Evolutionary conservation across 1,140 invertebrate species (phyloP), one percentile per base, ranked within the genome.

Genomic region (Trissolcus basalis): DNA sequence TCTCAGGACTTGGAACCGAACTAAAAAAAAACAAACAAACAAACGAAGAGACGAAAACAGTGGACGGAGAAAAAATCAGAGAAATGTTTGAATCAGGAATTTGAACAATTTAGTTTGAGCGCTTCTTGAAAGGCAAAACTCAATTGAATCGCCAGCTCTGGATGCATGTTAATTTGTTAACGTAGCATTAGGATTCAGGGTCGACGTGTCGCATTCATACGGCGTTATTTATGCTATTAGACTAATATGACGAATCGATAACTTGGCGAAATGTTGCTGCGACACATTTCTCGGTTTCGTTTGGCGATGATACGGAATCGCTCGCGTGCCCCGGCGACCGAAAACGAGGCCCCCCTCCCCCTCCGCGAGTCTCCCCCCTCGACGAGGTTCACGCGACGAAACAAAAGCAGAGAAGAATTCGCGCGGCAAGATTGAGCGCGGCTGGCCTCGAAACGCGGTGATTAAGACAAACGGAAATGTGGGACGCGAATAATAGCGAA

Each of bases 141-240:
- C 2, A 27, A 27, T 27, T 6, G 19, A 27, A 1, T 27, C n/a
- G 19, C 2, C 19, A 27, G 6, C 19, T 27, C 2, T 27, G 19
- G 19, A 27, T 27, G 19, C 19, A 27, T 27, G 19, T 27, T 27
- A 27, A 27, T 27, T 27, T 27, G 19, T 27, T 27, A 39, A 39
- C 36, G 47, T 55, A 43, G 61, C 58, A 67, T 74, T 72, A 70
- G 36, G 61, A 77, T 72, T 72, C 74, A 77, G 64, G 74, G 74
- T 72, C 63, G 49, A 10, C 0, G 35, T 19, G 59, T 64, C 60
- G 74, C 69, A 64, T 77, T 77, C 55, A 61, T 75, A 72, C 68
- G 74, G 67, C 74, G 67, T 77, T 77, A 68, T 77, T 77, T 77
- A 77, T 65, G 63, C 74, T 71, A 77, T 74, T 71, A 68, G 56